Base-by-base conservation (phyloP, 1,140 invertebrate species). In the Hycleus cichorii region DNA sequence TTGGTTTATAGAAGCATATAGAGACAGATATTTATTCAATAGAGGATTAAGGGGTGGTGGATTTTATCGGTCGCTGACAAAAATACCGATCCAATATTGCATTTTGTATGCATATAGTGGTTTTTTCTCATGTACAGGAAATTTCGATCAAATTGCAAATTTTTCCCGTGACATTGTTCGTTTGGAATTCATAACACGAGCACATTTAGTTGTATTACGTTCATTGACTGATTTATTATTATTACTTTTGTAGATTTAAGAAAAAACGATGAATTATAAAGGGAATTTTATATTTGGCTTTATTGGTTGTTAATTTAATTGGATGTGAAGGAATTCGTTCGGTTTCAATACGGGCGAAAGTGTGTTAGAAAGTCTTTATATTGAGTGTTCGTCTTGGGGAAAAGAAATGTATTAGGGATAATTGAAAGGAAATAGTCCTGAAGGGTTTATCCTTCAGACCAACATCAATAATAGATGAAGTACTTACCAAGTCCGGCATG, bases 401-500 rank as follows among this genome's bases (percentile, higher is more conserved):
- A 32, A 32, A 32, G 32, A 32, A 32, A 32, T 32, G 32, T 32
- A 32, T 32, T 32, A 32, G 32, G 32, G 32, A 32, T 53, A 53
- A 53, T 53, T 53, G 51, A 53, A 53, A 53, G 42, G 46, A 53
- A 53, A 53, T 45, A 53, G 51, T 53, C 39, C 49, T 12, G 11
- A 12, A 12, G 50, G 32, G 50, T 11, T 43, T 27, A 12, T 26
- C 11, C 26, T 24, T 7, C 43, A 9, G 42, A 26, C 24, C 46
- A 53, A 8, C 42, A 56, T 47, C 25, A 56, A 56, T 56, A 47
- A 56, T 47, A 56, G 26, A 47, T 48, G 53, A 47, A 39, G 25
- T 57, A 76, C 82, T 88, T 79, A 92, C 93, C 93, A 55, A 93
- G 80, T 75, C 87, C 89, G 46, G 91, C 88, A 73, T 96, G 92